Conservation (phyloP, 2,888 invertebrate genomes). For the Sarcophaga caerulescens region DNA sequence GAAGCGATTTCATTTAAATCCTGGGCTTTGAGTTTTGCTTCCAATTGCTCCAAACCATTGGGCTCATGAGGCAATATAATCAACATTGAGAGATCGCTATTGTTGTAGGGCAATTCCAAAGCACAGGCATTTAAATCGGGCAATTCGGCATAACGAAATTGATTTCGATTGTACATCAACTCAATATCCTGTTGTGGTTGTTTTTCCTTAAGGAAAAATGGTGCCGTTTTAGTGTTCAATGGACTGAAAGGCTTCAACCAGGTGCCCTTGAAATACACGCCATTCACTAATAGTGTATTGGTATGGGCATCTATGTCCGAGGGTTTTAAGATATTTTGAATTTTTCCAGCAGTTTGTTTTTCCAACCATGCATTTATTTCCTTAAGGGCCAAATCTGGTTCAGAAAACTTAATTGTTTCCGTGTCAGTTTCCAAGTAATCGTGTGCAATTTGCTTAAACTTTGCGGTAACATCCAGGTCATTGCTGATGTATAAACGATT, state of each 20-base stretch:
- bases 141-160: slow-evolving; percentile 82
- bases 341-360: slow-evolving; percentile 89
- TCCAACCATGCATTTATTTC: slow-evolving; percentile 92
- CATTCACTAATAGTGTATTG: slow-evolving; percentile 89
- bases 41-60: slow-evolving; percentile 85
- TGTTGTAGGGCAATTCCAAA: slow-evolving; percentile 88
- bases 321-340: slow-evolving; percentile 87
- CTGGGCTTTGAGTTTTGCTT: slow-evolving; percentile 83
- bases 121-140: slow-evolving; percentile 83
- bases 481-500: slow-evolving; percentile 87
- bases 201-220: slow-evolving; percentile 84
- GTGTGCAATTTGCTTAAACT: slow-evolving; percentile 84
- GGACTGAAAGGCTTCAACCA: slow-evolving; percentile 86
- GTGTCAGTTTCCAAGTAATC: slow-evolving; percentile 85
- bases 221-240: neutral
- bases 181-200: slow-evolving; percentile 80
- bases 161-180: slow-evolving; percentile 86
- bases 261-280: slow-evolving; percentile 91
- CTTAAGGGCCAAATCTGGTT: slow-evolving; percentile 81
- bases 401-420: slow-evolving; percentile 84
- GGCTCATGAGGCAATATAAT: slow-evolving; percentile 87
- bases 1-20: slow-evolving; percentile 82
- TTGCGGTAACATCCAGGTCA: slow-evolving; percentile 82
- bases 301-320: slow-evolving; percentile 83
- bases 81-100: slow-evolving; percentile 87